These are phyloP conservation scores for Drosophila prolongata DNA, from an alignment of 2,888 invertebrate genomes.

Conservation along the genomic window DNA sequence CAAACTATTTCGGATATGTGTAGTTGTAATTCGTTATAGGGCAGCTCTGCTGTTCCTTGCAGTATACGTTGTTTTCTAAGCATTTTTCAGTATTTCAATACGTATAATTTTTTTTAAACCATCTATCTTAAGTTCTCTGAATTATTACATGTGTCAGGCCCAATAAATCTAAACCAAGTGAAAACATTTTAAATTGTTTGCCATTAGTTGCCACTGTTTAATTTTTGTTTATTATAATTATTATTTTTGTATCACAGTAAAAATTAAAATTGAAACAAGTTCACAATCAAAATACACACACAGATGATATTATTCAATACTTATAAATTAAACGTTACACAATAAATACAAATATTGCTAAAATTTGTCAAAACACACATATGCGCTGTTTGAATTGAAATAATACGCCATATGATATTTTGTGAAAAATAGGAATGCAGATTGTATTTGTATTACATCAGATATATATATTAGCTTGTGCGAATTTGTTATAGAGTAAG, in stretches of 20 bases:
- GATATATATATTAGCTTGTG: slow-evolving; percentile 40
- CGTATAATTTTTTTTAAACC: slow-evolving; percentile 1
- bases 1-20: background rate
- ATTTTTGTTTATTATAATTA: slow-evolving; percentile 55
- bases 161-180: background rate
- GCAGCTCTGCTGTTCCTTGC: background rate
- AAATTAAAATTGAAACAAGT: slow-evolving; percentile 77
- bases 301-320: slow-evolving; percentile 41
- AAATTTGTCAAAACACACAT: slow-evolving; percentile 64
- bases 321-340: slow-evolving; percentile 38
- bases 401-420: slow-evolving; percentile 26
- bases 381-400: slow-evolving; percentile 48
- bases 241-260: slow-evolving; percentile 81
- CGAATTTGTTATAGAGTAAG: slow-evolving; percentile 36
- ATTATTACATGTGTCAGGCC: slow-evolving; percentile 1
- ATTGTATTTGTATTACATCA: slow-evolving; percentile 40
- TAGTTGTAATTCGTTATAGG: background rate
- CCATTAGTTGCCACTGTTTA: slow-evolving; percentile 61
- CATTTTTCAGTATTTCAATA: slow-evolving; percentile 14
- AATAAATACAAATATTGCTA: slow-evolving; percentile 60
- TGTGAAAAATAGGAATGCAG: slow-evolving; percentile 50
- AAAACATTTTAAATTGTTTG: slow-evolving; percentile 5
- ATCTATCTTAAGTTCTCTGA: slow-evolving; percentile 1
- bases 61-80: slow-evolving; percentile 31
- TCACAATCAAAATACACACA: slow-evolving; percentile 69